Evolutionary conservation across 1,140 invertebrate species (phyloP).

Genomic region (Agraylea sexmaculata): DNA sequence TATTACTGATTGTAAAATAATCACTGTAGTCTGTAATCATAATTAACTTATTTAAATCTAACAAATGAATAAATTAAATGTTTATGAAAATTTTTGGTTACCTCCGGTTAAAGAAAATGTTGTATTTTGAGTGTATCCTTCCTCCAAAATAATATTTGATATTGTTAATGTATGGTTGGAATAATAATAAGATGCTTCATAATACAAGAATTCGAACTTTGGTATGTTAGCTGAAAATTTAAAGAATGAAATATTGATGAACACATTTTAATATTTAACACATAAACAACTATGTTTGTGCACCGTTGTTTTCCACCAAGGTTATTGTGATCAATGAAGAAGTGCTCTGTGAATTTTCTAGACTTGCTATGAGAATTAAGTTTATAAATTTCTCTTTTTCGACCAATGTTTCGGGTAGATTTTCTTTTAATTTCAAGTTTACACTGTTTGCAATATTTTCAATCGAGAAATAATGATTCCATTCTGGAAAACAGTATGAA

Average conservation of each 20-base stretch:
- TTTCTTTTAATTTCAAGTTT: neutral
- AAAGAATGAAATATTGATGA: too few relatives aligned
- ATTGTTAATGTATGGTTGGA: neutral
- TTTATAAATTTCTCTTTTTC: constrained; percentile 3
- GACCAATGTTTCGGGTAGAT: constrained; percentile 6
- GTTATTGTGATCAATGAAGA: neutral
- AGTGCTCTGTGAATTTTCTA: too few relatives aligned
- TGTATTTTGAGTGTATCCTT: too few relatives aligned
- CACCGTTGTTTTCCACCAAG: neutral
- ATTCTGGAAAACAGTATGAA: constrained; percentile 4
- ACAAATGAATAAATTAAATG: too few relatives aligned
- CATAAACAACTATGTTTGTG: neutral
- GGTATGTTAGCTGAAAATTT: neutral
- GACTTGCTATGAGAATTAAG: constrained; percentile 6
- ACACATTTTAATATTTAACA: neutral
- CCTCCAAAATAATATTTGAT: neutral
- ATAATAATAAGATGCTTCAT: neutral
- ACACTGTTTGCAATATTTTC: neutral
- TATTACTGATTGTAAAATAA: too few relatives aligned
- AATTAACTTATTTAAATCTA: too few relatives aligned
- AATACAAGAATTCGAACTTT: neutral
- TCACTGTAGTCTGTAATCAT: too few relatives aligned
- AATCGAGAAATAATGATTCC: constrained; percentile 1
- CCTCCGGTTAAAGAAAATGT: too few relatives aligned
- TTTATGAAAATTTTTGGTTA: too few relatives aligned